Conservation (phyloP, 2,888 invertebrate species). For the Campoplex nolae region DNA sequence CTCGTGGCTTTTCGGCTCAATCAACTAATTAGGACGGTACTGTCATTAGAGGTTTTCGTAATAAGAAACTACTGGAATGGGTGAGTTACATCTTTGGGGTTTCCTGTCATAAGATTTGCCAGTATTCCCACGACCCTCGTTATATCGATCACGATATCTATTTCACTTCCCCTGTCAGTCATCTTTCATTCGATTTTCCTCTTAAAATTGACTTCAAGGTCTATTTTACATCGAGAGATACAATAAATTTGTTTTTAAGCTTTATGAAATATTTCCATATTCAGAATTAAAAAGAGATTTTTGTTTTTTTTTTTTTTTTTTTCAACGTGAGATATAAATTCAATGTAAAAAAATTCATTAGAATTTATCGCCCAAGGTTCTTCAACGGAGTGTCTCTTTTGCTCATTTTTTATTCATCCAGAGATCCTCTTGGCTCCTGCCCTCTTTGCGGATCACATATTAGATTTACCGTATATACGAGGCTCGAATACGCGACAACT, state of each 20-base stretch:
- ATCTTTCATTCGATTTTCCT: neutral
- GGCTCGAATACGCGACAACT: neutral
- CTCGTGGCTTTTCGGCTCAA: conserved; percentile 63
- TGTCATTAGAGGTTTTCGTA: conserved; percentile 68
- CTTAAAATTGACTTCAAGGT: neutral
- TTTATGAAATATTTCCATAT: neutral
- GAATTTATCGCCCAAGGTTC: neutral
- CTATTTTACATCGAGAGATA: neutral
- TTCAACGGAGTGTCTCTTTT: neutral
- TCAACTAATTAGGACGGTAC: conserved; percentile 75
- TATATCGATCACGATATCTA: conserved; percentile 1
- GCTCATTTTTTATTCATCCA: neutral
- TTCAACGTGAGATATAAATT: neutral
- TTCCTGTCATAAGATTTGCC: neutral
- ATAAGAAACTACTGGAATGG: conserved; percentile 27
- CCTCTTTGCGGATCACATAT: neutral
- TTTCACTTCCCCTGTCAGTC: neutral
- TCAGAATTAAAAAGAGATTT: no score
- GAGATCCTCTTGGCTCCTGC: neutral
- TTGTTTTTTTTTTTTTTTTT: no score
- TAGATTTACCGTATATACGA: conserved; percentile 2
- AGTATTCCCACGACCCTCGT: conserved; percentile 9
- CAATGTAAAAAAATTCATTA: neutral
- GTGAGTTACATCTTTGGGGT: conserved; percentile 42
- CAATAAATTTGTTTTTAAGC: neutral